Conservation (phyloP, 2,113 vertebrate genomes). For the Hiodon tergisus region DNA sequence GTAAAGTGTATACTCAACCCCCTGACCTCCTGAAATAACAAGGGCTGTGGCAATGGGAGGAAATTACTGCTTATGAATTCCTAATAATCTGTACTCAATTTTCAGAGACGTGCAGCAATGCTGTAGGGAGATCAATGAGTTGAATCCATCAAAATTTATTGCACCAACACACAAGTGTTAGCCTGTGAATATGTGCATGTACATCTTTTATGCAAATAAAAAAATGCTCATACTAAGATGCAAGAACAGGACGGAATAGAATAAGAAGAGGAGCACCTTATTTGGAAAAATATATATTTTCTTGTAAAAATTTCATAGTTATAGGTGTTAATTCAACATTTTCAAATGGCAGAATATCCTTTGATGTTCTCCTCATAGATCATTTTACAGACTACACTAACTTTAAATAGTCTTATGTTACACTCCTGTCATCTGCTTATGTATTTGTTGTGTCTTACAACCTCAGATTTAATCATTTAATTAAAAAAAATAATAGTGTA, state of each 20-base stretch:
- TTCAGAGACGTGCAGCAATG: neutral
- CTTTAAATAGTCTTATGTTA: neutral
- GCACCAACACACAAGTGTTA: neutral
- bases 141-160: neutral
- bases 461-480: too few species aligned
- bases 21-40: constrained; percentile 26
- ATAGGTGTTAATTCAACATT: too few species aligned
- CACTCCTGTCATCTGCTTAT: neutral
- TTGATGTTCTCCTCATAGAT: too few species aligned
- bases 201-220: neutral
- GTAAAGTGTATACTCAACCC: constrained; percentile 8
- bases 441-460: too few species aligned
- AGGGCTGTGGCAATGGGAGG: constrained; percentile 29
- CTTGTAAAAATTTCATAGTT: too few species aligned
- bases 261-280: too few species aligned
- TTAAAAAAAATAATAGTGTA: too few species aligned
- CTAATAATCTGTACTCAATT: neutral
- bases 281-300: too few species aligned
- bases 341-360: too few species aligned
- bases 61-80: constrained; percentile 18
- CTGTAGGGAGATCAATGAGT: neutral
- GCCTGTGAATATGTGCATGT: neutral
- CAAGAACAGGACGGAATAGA: neutral
- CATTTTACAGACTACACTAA: too few species aligned
- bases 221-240: too few species aligned